A percentile compares a stretch with the other conserved stretches of the same genome.
Conservation (phyloP, 1,140 invertebrate species). For the Pachypeltis micranthus region DNA sequence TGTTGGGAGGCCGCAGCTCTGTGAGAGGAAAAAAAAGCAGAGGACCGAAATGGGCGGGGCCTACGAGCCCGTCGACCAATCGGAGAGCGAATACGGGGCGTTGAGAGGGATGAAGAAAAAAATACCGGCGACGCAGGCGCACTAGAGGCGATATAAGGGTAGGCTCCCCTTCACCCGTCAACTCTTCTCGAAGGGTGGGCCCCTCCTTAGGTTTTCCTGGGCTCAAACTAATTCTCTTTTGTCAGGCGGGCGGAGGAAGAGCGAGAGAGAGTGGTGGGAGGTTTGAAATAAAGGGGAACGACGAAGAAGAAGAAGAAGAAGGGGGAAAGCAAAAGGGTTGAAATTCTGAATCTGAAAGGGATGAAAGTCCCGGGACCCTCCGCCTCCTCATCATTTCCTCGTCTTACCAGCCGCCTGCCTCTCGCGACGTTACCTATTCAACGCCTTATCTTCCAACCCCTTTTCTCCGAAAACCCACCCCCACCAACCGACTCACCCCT, state of each 20-base stretch:
- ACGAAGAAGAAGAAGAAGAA: neutral
- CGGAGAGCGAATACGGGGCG: too few relatives aligned
- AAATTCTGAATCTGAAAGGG: neutral
- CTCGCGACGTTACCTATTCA: slow-evolving; percentile 14
- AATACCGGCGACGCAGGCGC: too few relatives aligned
- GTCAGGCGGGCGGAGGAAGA: neutral
- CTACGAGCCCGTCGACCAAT: neutral
- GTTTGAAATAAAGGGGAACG: too few relatives aligned
- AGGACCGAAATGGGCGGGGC: neutral
- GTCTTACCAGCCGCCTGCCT: neutral
- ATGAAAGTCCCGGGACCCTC: neutral
- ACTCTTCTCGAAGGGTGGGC: slow-evolving; percentile 1
- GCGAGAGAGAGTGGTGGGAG: neutral
- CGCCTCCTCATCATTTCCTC: neutral
- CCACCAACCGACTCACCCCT: neutral
- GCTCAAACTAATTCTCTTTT: slow-evolving; percentile 3
- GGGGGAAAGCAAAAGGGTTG: neutral
- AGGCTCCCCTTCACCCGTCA: neutral
- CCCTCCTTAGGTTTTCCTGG: slow-evolving; percentile 2
- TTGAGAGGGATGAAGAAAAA: too few relatives aligned
- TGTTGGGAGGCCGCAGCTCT: too few relatives aligned
- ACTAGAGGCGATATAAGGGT: too few relatives aligned
- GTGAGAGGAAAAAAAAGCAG: neutral
- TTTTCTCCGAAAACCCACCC: slow-evolving; percentile 1
- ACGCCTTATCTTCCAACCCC: slow-evolving; percentile 10